Percentiles rank a stretch among this genome's conserved stretches.
phyloP scores from a whole-genome alignment of 2,113 vertebrate species.

The Varanus salvator region DNA sequence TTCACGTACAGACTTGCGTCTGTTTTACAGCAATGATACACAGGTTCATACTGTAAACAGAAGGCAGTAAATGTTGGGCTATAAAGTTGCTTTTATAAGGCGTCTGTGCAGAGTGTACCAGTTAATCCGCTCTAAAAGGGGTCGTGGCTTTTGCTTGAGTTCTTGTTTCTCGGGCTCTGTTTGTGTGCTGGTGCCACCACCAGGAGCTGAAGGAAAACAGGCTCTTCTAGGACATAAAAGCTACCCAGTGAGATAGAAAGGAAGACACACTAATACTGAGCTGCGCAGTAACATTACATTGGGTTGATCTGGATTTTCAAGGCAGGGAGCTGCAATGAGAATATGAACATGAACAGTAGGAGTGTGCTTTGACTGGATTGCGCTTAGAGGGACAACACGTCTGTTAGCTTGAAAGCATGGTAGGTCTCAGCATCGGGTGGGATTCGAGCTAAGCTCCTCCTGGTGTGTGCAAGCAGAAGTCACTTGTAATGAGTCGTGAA shows the following conservation, averaged over 20 bases:
- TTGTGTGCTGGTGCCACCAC: constrained; percentile 58
- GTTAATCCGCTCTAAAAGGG: constrained; percentile 7
- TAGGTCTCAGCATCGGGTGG: neutral
- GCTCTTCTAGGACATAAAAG: constrained; percentile 4
- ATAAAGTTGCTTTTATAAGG: constrained; percentile 22
- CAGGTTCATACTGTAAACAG: constrained; percentile 42
- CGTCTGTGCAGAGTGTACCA: neutral
- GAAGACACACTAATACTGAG: constrained; percentile 19
- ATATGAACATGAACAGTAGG: neutral
- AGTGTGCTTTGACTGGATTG: neutral
- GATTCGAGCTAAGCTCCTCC: neutral
- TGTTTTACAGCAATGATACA: neutral
- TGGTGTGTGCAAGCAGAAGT: neutral
- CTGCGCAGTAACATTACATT: neutral
- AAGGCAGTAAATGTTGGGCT: constrained; percentile 13
- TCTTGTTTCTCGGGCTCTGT: constrained; percentile 32
- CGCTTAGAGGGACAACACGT: neutral
- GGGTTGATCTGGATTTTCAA: constrained; percentile 10
- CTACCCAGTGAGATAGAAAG: constrained; percentile 33
- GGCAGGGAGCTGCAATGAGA: neutral
- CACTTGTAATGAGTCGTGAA: neutral
- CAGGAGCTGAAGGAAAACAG: constrained; percentile 56
- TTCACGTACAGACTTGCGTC: neutral
- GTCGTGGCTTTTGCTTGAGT: constrained; percentile 7
- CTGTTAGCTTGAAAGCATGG: neutral